A percentile compares a stretch with the other conserved stretches of the same genome.
Conservation (phyloP, 2,113 vertebrate genomes). For the Paratilapia polleni region DNA sequence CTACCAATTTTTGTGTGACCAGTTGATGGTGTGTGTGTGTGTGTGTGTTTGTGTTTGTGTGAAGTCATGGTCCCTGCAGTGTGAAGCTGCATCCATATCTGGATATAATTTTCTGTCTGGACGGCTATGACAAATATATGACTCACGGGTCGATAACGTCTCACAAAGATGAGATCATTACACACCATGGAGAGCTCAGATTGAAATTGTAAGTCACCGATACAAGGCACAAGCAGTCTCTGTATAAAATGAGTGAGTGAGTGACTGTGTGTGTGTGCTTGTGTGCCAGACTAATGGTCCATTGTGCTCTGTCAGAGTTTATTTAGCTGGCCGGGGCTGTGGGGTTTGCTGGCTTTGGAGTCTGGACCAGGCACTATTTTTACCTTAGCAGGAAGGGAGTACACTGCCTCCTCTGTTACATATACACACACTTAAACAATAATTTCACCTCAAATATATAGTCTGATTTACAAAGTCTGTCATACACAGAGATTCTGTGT, state of each 20-base stretch:
- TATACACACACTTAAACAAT: conserved; percentile 16
- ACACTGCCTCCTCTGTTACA: conserved; percentile 33
- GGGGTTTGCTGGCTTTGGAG: conserved; percentile 56
- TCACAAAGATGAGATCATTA: conserved; percentile 75
- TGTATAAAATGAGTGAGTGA: conserved; percentile 10
- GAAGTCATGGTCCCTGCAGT: conserved; percentile 27
- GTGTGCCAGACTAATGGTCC: conserved; percentile 63
- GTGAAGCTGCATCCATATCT: conserved; percentile 45
- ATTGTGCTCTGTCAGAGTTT: conserved; percentile 73
- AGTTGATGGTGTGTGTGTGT: neutral
- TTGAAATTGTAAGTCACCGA: conserved; percentile 66
- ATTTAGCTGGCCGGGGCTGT: conserved; percentile 59
- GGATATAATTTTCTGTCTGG: conserved; percentile 66
- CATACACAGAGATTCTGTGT: neutral
- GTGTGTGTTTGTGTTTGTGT: conserved; percentile 15
- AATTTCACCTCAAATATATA: conserved; percentile 22
- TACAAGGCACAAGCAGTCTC: conserved; percentile 31
- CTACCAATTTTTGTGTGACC: neutral
- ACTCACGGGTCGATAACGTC: conserved; percentile 73
- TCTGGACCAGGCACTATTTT: conserved; percentile 64
- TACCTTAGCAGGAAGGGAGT: conserved; percentile 58
- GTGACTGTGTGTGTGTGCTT: conserved; percentile 24
- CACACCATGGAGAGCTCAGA: conserved; percentile 56
- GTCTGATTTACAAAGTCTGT: conserved; percentile 4
- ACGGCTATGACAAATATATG: conserved; percentile 67